A percentile compares a stretch with the other conserved stretches of the same genome.
phyloP scores from a whole-genome alignment of 2,797 vertebrate genomes.

The Pipistrellus nathusii region DNA sequence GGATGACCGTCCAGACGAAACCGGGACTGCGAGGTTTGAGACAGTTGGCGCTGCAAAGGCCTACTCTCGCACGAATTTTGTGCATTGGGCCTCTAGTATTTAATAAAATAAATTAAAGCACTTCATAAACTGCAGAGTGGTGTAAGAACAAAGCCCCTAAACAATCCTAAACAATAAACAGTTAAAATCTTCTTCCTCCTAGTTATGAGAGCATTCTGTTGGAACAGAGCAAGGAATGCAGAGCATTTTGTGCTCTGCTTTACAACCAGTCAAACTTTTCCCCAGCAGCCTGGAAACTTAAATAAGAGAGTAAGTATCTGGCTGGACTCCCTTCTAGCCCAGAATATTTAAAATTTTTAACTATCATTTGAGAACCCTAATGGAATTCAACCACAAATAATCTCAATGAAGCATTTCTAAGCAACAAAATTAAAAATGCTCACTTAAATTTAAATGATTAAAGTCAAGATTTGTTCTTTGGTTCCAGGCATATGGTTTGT shows the following conservation, averaged over 20 bases:
- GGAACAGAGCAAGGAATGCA: neutral
- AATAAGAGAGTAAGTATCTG: neutral
- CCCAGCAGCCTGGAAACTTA: neutral
- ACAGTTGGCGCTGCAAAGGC: too few species aligned
- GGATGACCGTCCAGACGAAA: too few species aligned
- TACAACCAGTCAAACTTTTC: neutral
- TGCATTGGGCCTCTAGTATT: neutral
- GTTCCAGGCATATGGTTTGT: neutral
- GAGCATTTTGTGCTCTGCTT: neutral
- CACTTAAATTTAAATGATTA: neutral
- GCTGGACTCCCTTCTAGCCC: neutral
- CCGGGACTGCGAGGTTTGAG: too few species aligned
- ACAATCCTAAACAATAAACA: neutral
- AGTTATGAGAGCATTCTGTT: neutral
- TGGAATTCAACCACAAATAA: constrained; percentile 33
- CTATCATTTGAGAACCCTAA: neutral
- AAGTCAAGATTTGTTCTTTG: neutral
- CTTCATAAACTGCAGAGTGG: neutral
- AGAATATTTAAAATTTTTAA: neutral
- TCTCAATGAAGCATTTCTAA: constrained; percentile 17
- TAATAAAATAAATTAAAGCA: constrained; percentile 43
- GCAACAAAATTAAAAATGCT: constrained; percentile 17
- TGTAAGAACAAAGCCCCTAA: neutral
- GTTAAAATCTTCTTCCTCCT: neutral
- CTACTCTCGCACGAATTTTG: too few species aligned